Conservation (phyloP, 1,140 invertebrate species). For the Mamestra configurata region DNA sequence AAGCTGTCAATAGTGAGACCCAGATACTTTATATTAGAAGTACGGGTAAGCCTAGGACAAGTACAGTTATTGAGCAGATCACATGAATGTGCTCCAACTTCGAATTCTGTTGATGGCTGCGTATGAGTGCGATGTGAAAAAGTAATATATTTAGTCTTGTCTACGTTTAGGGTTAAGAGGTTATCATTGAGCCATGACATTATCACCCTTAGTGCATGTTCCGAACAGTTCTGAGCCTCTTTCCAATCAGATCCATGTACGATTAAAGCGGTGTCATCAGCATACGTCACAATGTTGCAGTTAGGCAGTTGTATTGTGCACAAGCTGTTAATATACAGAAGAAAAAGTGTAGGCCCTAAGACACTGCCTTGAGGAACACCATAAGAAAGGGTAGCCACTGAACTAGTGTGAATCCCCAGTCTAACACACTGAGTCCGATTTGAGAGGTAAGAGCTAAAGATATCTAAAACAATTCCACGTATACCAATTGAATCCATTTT, state of each 20-base stretch:
- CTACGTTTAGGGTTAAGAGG: slow-evolving; percentile 38
- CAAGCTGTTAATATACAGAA: not conserved
- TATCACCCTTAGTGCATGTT: slow-evolving; percentile 14
- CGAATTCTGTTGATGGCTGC: not conserved
- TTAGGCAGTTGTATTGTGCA: too few relatives aligned
- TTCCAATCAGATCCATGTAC: slow-evolving; percentile 28
- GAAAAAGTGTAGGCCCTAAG: not conserved
- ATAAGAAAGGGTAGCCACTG: not conserved
- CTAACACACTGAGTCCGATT: slow-evolving; percentile 7
- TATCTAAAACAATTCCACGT: not conserved
- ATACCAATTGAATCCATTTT: not conserved
- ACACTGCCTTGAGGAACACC: slow-evolving; percentile 15
- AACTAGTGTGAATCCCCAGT: not conserved
- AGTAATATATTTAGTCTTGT: slow-evolving; percentile 40
- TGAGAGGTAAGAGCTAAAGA: not conserved
- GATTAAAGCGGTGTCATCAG: slow-evolving; percentile 34
- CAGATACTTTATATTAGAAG: not conserved
- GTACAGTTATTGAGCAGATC: not conserved
- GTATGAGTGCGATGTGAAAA: not conserved
- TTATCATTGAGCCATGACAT: slow-evolving; percentile 29
- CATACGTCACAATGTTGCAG: too few relatives aligned
- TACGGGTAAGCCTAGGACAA: not conserved
- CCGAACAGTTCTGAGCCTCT: not conserved
- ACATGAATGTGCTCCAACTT: not conserved
- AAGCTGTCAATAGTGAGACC: not conserved